Conservation (phyloP, 2,888 invertebrate genomes). For the Lasioglossum villosulum region DNA sequence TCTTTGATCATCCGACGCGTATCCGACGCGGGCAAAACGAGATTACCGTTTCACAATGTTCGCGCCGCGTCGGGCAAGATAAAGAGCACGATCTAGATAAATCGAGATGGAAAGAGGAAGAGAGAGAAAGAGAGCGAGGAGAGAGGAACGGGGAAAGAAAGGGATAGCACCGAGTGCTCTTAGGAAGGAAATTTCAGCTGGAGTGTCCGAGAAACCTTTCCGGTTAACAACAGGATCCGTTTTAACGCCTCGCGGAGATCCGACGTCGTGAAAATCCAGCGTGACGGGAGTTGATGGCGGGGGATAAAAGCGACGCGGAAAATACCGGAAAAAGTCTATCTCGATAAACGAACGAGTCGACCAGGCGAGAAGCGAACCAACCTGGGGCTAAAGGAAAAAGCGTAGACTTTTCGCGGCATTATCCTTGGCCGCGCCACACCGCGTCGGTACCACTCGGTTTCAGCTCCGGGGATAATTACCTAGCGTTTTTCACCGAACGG, state of each 20-base stretch:
- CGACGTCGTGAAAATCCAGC: conserved; percentile 12
- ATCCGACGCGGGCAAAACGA: conserved; percentile 43
- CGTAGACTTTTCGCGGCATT: conserved; percentile 4
- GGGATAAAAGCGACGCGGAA: conserved; percentile 10
- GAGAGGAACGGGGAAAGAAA: neutral
- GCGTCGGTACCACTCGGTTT: conserved; percentile 21
- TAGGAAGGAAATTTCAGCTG: conserved; percentile 51
- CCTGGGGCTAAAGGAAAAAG: neutral
- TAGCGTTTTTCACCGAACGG: conserved; percentile 40
- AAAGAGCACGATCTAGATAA: neutral
- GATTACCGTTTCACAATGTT: conserved; percentile 49
- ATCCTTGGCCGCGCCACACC: conserved; percentile 28
- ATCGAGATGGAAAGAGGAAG: neutral
- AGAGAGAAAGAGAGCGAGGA: neutral
- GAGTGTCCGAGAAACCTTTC: conserved; percentile 29
- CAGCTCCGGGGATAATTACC: conserved; percentile 64
- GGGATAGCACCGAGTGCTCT: conserved; percentile 32
- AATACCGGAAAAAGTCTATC: conserved; percentile 29
- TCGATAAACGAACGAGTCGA: conserved; percentile 34
- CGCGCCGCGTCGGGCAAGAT: neutral
- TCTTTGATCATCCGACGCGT: conserved; percentile 51
- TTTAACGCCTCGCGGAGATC: conserved; percentile 38
- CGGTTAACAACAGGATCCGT: conserved; percentile 35
- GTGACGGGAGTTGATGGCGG: neutral
- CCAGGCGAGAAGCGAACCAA: neutral